A percentile compares a stretch with the other conserved stretches of the same genome.
Evolutionary conservation across 2,113 vertebrate species (phyloP).

Genomic region (Cheilinus undulatus): DNA sequence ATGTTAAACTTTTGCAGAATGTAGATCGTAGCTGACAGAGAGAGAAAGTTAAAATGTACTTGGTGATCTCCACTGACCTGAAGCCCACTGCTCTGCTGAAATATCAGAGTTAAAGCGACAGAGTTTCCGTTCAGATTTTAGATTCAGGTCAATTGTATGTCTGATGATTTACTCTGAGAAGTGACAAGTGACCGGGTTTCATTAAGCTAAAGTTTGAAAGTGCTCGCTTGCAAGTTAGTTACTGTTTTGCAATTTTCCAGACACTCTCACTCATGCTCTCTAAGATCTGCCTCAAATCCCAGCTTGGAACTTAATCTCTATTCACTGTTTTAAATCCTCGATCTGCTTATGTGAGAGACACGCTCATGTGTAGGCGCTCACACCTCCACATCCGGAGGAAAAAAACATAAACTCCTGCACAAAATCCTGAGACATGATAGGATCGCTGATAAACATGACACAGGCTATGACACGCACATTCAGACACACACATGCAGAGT

Average conservation of each 20-base stretch:
- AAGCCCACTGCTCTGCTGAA: conserved; percentile 30
- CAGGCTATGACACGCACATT: conserved; percentile 5
- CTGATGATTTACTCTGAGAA: conserved; percentile 31
- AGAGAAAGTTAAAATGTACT: conserved; percentile 4
- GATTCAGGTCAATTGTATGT: conserved; percentile 56
- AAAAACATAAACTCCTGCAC: conserved; percentile 27
- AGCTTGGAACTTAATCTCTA: conserved; percentile 56
- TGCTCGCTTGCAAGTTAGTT: conserved; percentile 14
- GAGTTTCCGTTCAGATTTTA: conserved; percentile 27
- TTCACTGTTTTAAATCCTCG: conserved; percentile 56
- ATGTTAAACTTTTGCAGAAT: background rate
- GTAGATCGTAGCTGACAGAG: background rate
- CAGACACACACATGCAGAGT: conserved; percentile 17
- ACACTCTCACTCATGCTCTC: background rate
- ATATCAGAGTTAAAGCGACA: conserved; percentile 44
- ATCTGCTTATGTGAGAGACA: conserved; percentile 41
- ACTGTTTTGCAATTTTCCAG: conserved; percentile 17
- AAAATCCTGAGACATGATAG: conserved; percentile 25
- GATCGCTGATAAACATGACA: conserved; percentile 21
- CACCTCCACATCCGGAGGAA: conserved; percentile 26
- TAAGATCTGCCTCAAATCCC: conserved; percentile 55
- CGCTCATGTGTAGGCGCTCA: conserved; percentile 21
- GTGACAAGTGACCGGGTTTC: conserved; percentile 16
- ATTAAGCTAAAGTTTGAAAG: conserved; percentile 9
- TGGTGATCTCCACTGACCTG: conserved; percentile 53